phyloP scores from a whole-genome alignment of 1,140 invertebrate species.

The Meloidogyne exigua region DNA sequence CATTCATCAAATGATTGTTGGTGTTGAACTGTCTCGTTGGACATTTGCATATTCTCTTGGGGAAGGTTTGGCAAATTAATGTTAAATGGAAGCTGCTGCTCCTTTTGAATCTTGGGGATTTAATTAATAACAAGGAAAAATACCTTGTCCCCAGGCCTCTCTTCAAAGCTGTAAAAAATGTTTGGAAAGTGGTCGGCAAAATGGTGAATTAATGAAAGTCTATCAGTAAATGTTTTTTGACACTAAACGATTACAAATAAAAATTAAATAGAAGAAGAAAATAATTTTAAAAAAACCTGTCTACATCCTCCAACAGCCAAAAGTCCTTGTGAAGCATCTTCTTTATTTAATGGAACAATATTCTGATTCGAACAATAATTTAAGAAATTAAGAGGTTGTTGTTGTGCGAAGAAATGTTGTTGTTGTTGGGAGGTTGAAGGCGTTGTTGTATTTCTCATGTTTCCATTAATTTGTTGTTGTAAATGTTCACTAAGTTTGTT shows the following conservation, averaged over 20 bases:
- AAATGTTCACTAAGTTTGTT: not conserved
- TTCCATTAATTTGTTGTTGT: not conserved
- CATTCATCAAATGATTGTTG: not conserved
- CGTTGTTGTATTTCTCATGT: not conserved
- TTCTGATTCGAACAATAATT: not conserved
- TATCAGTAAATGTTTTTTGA: conserved; percentile 39
- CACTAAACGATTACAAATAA: conserved; percentile 34
- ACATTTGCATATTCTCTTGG: not conserved
- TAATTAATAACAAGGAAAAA: not conserved
- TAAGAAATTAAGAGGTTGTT: not conserved
- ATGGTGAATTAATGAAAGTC: conserved; percentile 50
- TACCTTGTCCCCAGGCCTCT: not conserved
- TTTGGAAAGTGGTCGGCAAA: conserved; percentile 53
- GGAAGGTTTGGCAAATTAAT: not conserved
- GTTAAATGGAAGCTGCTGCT: too few species aligned
- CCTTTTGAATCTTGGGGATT: too few species aligned
- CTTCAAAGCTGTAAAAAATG: conserved; percentile 53
- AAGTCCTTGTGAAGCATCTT: conserved; percentile 33
- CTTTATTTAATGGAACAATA: conserved; percentile 22
- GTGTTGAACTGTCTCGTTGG: not conserved
- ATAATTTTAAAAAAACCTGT: not conserved
- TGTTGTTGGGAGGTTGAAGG: not conserved
- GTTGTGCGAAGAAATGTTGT: too few species aligned
- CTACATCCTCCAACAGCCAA: conserved; percentile 49
- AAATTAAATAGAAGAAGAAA: too few species aligned